A percentile compares a stretch with the other conserved stretches of the same genome.
phyloP scores from a whole-genome alignment of 1,140 invertebrate species.

The Rhysida immarginata region DNA sequence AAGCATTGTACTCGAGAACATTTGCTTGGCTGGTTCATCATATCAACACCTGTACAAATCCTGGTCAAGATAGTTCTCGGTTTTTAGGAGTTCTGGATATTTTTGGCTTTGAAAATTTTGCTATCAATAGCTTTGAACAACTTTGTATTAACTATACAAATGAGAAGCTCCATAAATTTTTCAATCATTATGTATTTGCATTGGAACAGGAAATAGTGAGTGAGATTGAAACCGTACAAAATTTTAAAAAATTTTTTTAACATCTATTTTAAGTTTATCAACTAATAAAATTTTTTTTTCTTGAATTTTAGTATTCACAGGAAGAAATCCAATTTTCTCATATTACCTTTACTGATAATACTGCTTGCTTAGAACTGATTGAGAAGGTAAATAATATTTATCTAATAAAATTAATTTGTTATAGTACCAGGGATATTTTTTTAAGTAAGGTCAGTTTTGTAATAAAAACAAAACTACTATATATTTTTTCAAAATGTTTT shows the following conservation, averaged over 20 bases:
- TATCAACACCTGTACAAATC: slow-evolving; percentile 82
- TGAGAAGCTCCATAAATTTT: slow-evolving; percentile 96
- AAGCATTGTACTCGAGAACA: slow-evolving; percentile 74
- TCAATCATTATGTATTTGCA: slow-evolving; percentile 91
- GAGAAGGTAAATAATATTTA: slow-evolving; percentile 42
- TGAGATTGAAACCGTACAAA: no score
- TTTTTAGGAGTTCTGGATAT: slow-evolving; percentile 91
- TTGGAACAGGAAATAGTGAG: slow-evolving; percentile 82
- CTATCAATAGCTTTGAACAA: slow-evolving; percentile 87
- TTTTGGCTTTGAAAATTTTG: slow-evolving; percentile 95
- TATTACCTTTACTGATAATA: slow-evolving; percentile 82
- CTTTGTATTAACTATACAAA: slow-evolving; percentile 98
- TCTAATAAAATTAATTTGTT: no score
- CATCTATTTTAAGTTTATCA: no score
- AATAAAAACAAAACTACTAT: no score
- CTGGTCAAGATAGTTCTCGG: slow-evolving; percentile 54
- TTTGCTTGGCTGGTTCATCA: slow-evolving; percentile 86
- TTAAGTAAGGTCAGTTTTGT: no score
- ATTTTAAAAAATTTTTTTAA: no score
- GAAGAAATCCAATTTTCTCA: slow-evolving; percentile 78
- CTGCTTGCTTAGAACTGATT: slow-evolving; percentile 67
- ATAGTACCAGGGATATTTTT: no score
- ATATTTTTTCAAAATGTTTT: no score
- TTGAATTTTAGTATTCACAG: slow-evolving; percentile 56
- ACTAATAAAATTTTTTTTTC: slow-evolving; percentile 3